Percentiles rank a stretch among this genome's conserved stretches.
Conservation (phyloP, 1,140 invertebrate species). For the Macrosteles quadrilineatus region DNA sequence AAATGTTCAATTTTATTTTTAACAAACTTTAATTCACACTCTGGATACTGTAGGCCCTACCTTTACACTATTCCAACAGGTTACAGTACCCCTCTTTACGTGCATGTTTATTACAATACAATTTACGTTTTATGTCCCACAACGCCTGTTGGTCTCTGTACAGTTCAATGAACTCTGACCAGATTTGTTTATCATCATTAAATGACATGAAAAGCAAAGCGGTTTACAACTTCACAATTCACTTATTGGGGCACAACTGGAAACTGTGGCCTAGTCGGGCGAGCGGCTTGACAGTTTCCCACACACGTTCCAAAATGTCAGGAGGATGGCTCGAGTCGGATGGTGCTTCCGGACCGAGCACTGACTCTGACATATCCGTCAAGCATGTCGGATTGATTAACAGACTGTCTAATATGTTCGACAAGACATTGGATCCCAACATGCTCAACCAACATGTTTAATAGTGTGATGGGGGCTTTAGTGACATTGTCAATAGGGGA, state of each 20-base stretch:
- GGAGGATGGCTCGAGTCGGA: constrained; percentile 4
- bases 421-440: constrained; percentile 9
- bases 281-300: neutral
- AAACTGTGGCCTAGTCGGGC: neutral
- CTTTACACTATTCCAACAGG: neutral
- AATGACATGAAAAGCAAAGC: neutral
- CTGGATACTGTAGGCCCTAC: too few relatives aligned
- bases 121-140: neutral
- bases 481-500: too few relatives aligned
- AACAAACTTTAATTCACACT: too few relatives aligned
- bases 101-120: neutral
- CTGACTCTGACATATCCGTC: neutral
- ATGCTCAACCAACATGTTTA: constrained; percentile 3
- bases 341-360: constrained; percentile 4
- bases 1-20: too few relatives aligned
- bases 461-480: neutral
- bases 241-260: too few relatives aligned
- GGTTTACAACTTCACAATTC: too few relatives aligned
- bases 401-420: constrained; percentile 9
- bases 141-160: too few relatives aligned
- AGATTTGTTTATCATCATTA: neutral
- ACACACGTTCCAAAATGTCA: constrained; percentile 9
- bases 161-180: too few relatives aligned
- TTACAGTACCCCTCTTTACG: neutral
- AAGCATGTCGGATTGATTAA: neutral